Conservation (phyloP, 92 coral and sea anemone genomes). For the Muricea muricata region DNA sequence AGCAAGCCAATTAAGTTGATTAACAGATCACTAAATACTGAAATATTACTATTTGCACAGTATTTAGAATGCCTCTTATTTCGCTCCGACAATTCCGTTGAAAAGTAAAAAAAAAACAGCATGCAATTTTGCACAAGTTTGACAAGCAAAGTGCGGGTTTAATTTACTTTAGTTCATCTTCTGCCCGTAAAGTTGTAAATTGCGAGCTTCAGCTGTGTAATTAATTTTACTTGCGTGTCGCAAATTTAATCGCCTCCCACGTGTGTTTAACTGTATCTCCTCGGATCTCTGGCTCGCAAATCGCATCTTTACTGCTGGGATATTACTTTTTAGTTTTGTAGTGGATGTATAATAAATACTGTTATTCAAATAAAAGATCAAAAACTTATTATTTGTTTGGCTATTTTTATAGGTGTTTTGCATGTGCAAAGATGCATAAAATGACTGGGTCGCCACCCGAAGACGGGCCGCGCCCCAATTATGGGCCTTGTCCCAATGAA, state of each 20-base stretch:
- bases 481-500: neutral
- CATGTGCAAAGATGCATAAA: neutral
- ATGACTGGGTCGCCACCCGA: neutral
- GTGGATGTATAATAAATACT: neutral
- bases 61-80: neutral
- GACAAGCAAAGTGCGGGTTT: too few relatives aligned
- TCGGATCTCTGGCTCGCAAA: neutral
- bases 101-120: neutral
- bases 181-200: neutral
- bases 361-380: neutral
- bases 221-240: neutral
- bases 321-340: neutral
- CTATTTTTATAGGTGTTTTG: neutral
- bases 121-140: neutral
- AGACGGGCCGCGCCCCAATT: constrained; percentile 1
- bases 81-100: neutral
- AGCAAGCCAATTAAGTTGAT: neutral
- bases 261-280: neutral
- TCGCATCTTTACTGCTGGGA: neutral
- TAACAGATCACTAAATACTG: neutral
- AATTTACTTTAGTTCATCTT: neutral
- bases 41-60: neutral
- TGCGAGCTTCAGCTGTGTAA: neutral
- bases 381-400: neutral
- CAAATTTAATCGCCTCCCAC: neutral